These are phyloP conservation scores for Hyperoplus immaculatus DNA, from an alignment of 2,797 vertebrate genomes.

Conservation along the genomic window DNA sequence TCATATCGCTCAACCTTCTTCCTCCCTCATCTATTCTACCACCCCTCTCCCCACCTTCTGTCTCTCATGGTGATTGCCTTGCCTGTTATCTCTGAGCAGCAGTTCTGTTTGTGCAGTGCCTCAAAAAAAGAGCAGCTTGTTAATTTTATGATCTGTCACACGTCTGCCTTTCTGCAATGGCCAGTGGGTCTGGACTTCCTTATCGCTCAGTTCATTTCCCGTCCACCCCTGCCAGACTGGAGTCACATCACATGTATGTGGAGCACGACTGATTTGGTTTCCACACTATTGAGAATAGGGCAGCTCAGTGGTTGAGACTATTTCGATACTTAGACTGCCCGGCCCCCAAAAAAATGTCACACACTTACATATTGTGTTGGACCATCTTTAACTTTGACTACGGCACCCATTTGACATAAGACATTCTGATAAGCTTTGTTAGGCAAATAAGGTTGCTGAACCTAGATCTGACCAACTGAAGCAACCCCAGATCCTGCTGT, in stretches of 20 bases:
- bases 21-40: constrained; percentile 22
- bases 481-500: too few relatives aligned
- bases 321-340: constrained; percentile 37
- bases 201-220: constrained; percentile 75
- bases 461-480: too few relatives aligned
- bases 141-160: constrained; percentile 84
- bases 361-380: too few relatives aligned
- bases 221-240: constrained; percentile 70
- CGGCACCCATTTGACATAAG: too few relatives aligned
- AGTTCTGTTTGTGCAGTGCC: constrained; percentile 79
- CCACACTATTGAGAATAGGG: constrained; percentile 56
- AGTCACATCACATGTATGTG: constrained; percentile 70
- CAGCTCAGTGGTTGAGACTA: constrained; percentile 58
- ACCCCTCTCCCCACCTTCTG: neutral
- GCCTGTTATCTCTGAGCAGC: constrained; percentile 78
- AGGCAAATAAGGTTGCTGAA: too few relatives aligned
- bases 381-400: too few relatives aligned
- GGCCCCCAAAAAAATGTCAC: too few relatives aligned
- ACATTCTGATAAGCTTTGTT: too few relatives aligned
- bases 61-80: constrained; percentile 73
- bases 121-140: constrained; percentile 74
- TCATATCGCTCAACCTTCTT: constrained; percentile 16
- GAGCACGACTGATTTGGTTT: constrained; percentile 64
- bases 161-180: constrained; percentile 56
- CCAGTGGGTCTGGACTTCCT: constrained; percentile 67